Evolutionary conservation across 2,797 vertebrate genomes (phyloP).

Genomic region (Ataeniobius toweri): DNA sequence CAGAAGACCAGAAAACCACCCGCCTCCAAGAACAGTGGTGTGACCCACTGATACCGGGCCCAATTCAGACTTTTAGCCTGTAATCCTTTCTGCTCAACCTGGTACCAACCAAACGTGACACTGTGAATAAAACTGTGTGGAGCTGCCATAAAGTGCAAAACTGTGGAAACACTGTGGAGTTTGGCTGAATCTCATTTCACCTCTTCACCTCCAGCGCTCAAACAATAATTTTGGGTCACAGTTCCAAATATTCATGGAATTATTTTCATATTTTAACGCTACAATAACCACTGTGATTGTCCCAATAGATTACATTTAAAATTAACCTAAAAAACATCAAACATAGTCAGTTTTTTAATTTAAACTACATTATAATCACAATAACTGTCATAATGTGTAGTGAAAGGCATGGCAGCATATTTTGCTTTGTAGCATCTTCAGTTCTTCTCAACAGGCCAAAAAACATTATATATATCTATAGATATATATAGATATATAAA

Average conservation of each 20-base stretch:
- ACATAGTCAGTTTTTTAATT: not conserved
- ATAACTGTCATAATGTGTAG: not conserved
- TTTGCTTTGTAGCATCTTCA: no score
- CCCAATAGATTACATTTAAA: not conserved
- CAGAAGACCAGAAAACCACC: not conserved
- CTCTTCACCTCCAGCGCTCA: no score
- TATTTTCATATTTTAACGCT: no score
- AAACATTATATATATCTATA: no score
- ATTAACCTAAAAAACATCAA: not conserved
- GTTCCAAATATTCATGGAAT: no score
- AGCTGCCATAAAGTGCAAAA: not conserved
- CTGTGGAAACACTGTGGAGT: not conserved
- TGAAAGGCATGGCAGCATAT: no score
- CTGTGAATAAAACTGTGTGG: no score
- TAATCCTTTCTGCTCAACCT: slow-evolving; percentile 50
- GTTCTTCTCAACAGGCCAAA: no score
- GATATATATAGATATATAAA: no score
- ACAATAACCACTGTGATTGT: no score
- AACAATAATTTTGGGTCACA: no score
- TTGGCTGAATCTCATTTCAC: no score
- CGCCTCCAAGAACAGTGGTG: not conserved
- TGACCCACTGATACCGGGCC: slow-evolving; percentile 25
- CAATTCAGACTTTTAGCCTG: slow-evolving; percentile 27
- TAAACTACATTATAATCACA: not conserved
- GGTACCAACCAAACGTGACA: not conserved